Percentiles rank a stretch among this genome's conserved stretches.
Conservation (phyloP, 2,113 vertebrate genomes). For the Neogale vison region DNA sequence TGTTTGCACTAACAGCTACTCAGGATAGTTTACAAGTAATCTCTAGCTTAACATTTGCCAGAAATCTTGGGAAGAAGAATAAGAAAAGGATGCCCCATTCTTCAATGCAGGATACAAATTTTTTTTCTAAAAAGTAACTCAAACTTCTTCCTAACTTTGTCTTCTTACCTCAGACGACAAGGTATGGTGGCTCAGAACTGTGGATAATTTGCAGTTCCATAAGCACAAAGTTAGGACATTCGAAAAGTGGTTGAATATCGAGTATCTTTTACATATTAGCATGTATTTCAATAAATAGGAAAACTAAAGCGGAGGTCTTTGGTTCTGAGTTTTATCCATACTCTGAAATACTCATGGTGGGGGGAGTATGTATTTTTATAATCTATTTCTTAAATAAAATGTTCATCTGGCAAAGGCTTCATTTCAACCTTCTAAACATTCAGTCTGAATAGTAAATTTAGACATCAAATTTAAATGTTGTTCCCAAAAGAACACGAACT, state of each 20-base stretch:
- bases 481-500: neutral
- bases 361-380: neutral
- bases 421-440: neutral
- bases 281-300: neutral
- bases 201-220: neutral
- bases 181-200: neutral
- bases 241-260: neutral
- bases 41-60: neutral
- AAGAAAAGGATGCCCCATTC: neutral
- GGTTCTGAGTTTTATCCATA: neutral
- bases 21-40: neutral
- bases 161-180: neutral
- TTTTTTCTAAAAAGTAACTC: neutral
- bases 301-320: neutral
- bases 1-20: neutral
- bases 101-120: neutral
- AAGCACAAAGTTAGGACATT: neutral
- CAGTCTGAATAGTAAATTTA: neutral
- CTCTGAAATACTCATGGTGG: neutral
- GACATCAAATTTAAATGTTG: neutral
- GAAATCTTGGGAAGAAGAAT: constrained; percentile 21
- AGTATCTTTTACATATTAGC: neutral
- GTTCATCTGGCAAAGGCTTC: neutral
- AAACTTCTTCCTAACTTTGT: neutral
- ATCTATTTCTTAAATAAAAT: neutral